phyloP scores from a whole-genome alignment of 2,113 vertebrate genomes.

The Montifringilla adamsi region DNA sequence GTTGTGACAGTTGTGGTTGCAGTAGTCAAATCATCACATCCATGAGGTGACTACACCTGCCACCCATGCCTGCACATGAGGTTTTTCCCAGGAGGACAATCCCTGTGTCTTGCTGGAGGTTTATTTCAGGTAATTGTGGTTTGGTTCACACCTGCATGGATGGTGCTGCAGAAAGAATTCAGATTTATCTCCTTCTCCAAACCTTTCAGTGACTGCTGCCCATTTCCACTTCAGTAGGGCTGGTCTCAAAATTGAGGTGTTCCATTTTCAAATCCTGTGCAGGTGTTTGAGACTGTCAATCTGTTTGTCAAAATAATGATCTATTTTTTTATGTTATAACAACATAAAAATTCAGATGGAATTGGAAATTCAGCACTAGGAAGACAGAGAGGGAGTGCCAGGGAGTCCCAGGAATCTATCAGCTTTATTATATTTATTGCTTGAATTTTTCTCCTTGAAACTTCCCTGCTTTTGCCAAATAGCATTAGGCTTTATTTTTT shows the following conservation, averaged over 20 bases:
- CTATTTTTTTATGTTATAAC: neutral
- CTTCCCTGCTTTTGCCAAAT: neutral
- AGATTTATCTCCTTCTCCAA: neutral
- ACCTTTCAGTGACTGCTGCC: neutral
- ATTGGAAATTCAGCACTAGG: neutral
- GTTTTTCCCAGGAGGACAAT: neutral
- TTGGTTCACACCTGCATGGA: neutral
- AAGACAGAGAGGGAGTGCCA: neutral
- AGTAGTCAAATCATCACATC: neutral
- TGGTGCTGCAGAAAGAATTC: neutral
- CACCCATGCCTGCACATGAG: fast-evolving
- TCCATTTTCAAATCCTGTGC: neutral
- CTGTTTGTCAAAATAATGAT: neutral
- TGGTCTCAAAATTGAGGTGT: neutral
- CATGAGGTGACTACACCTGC: neutral
- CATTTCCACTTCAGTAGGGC: neutral
- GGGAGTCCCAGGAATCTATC: neutral
- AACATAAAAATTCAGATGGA: neutral
- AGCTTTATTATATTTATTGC: neutral
- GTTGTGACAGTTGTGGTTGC: neutral
- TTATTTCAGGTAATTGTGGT: neutral
- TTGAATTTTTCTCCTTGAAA: neutral
- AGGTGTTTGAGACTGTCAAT: neutral
- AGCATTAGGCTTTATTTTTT: neutral
- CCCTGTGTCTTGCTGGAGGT: neutral